Evolutionary conservation across 2,888 invertebrate species (phyloP), one percentile per base, ranked within the genome.

Genomic region (Abscondita cerata): DNA sequence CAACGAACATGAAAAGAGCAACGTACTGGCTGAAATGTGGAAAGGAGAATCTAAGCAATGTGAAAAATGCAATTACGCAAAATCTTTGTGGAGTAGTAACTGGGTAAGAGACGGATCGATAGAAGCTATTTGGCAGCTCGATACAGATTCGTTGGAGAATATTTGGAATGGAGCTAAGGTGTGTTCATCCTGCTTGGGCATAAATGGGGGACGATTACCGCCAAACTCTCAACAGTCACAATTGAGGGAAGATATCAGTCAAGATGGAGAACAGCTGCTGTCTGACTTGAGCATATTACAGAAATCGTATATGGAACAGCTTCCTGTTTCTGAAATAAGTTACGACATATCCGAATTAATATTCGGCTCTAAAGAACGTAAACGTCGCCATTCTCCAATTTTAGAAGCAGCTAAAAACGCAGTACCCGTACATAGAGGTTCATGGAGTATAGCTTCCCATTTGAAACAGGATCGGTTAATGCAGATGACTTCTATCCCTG

Each of bases 261-360:
- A 84, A 73, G 87, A 87, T 72, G 87, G 86, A 76, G 87, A 87
- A 75, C 85, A 86, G 80, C 78, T 87, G 75, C 79, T 87, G 71
- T 82, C 83, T 33, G 87, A 87, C 75, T 81, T 87, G 68, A 83
- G 84, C 76, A 84, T 82, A 70, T 81, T 85, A 73, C 85, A 84
- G 74, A 81, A 82, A 70, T 78, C 78, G 65, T 83, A 83, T 77
- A 80, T 82, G 73, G 79, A 77, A 62, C 77, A 62, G 67, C 59
- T 72, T 67, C 73, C 70, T 25, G 64, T 70, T 46, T 68, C 74
- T 16, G 75, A 77, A 63, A 62, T 72, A 9, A 72, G 68, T 44
- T 76, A 70, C 67, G 73, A 78, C 66, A 68, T 76, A 48, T 66
- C 70, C 20, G 73, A 75, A 50, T 64, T 75, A 36, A 58, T 71